A percentile compares a stretch with the other conserved stretches of the same genome.
Conservation (phyloP, 2,113 vertebrate genomes). For the Pelobates fuscus region DNA sequence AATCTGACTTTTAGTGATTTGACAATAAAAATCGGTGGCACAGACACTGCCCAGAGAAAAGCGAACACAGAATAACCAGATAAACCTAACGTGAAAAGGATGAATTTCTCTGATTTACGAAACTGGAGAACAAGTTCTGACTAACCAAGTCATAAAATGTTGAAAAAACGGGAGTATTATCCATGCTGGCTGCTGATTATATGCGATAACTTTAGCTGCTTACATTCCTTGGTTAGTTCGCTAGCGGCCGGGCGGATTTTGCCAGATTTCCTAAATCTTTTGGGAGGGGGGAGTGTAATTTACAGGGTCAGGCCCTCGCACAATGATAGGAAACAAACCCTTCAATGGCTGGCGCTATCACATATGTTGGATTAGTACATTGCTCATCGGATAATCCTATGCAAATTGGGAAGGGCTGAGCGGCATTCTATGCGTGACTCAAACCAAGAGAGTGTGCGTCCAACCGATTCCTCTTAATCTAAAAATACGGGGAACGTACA, state of each 20-base stretch:
- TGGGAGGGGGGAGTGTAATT: background rate
- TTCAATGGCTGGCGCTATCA: background rate
- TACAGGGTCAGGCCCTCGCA: background rate
- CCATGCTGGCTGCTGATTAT: background rate
- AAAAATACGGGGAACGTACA: no score
- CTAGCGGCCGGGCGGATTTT: background rate
- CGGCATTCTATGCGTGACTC: background rate
- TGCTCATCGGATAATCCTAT: background rate
- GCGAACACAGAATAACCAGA: no score
- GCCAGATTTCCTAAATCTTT: background rate
- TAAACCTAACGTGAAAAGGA: no score
- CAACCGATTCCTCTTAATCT: background rate
- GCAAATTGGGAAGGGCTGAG: background rate
- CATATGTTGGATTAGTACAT: background rate
- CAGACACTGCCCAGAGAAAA: no score
- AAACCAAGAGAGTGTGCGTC: no score
- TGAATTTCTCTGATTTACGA: no score
- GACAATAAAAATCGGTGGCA: no score
- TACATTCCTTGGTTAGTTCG: background rate
- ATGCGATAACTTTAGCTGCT: background rate
- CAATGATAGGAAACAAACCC: constrained; percentile 2
- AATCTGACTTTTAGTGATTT: no score
- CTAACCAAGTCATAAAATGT: background rate
- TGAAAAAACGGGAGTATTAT: background rate
- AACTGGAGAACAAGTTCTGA: no score